Evolutionary conservation across 2,797 vertebrate species (phyloP), one percentile per base, ranked within the genome.

Genomic region (Melanotaenia boesemani): DNA sequence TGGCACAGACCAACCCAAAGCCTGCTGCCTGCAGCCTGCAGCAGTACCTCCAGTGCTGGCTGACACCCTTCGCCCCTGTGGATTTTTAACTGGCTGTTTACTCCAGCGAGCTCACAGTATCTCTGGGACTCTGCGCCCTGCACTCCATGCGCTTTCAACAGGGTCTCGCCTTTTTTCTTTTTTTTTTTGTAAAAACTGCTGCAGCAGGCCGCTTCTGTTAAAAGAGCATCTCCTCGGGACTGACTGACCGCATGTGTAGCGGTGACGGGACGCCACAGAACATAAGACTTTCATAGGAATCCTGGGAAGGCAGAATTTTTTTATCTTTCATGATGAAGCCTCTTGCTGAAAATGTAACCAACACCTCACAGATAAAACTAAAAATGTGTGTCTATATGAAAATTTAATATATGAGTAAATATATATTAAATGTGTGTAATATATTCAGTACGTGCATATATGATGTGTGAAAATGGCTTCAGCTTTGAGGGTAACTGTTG

Each of bases 391-490:
- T 94, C 90, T 93, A 93, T 94, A 93, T 92, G 76, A 92, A 90
- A 94, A 92, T 93, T 94, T 95, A 95, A 95, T 95, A 94, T 95
- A 95, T 95, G 78, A 86, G 84, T 90, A 92, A 93, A 92, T 93
- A 81, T 93, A 93, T 93, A 93, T 91, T 91, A 93, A 93, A 92
- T 93, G 88, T 94, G 91, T 94, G 91, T 95, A 93, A 94, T 95
- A 94, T 94, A 94, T 93, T 92, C 84, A 88, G 80, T 91, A 90
- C 84, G 82, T 93, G 87, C 91, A 91, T 90, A 89, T 87, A 87
- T 82, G 80, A 84, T 88, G 84, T 88, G 91, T 90, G 85, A 89
- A 89, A 87, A 78, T 60, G 32, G 86, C 65, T 77, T 84, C 77
- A 77, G 86, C 83, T 86, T 70, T 32, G 80, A 87, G 82, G 79